These are phyloP conservation scores for Drosophila sucinea DNA, from an alignment of 1,140 invertebrate genomes.

Conservation along the genomic window DNA sequence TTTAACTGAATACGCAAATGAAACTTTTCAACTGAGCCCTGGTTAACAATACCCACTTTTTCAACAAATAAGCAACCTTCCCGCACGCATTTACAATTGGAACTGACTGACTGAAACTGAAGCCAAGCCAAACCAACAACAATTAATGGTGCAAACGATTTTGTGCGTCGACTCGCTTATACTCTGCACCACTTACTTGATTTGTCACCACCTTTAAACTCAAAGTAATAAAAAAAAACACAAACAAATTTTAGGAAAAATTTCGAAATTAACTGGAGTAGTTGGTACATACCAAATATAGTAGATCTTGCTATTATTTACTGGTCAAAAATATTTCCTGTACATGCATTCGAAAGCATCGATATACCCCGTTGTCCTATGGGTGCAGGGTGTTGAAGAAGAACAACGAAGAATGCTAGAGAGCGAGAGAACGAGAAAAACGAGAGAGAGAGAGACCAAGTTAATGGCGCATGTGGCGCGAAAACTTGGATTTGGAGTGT, in stretches of 20 bases:
- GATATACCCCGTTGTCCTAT: too few relatives aligned
- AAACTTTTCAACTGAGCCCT: neutral
- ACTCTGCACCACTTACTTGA: too few relatives aligned
- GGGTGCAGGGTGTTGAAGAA: slow-evolving; percentile 7
- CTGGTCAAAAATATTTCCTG: too few relatives aligned
- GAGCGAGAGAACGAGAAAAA: slow-evolving; percentile 32
- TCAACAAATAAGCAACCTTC: slow-evolving; percentile 62
- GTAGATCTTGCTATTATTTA: too few relatives aligned
- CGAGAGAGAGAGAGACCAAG: slow-evolving; percentile 37
- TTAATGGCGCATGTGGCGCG: slow-evolving; percentile 74
- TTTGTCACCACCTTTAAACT: too few relatives aligned
- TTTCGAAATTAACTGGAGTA: too few relatives aligned
- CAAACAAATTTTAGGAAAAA: too few relatives aligned
- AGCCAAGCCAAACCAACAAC: slow-evolving; percentile 22
- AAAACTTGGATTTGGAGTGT: slow-evolving; percentile 55
- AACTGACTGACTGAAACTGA: slow-evolving; percentile 9
- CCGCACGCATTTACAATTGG: slow-evolving; percentile 64
- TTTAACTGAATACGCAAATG: neutral
- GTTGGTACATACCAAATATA: too few relatives aligned
- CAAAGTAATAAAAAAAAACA: too few relatives aligned
- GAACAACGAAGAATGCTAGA: slow-evolving; percentile 14
- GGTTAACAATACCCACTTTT: slow-evolving; percentile 11
- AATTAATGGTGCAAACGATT: slow-evolving; percentile 17
- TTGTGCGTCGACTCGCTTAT: too few relatives aligned
- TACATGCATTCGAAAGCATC: too few relatives aligned